A percentile compares a stretch with the other conserved stretches of the same genome.
Evolutionary conservation across 2,113 vertebrate species (phyloP).

Genomic region (Misgurnus anguillicaudatus): DNA sequence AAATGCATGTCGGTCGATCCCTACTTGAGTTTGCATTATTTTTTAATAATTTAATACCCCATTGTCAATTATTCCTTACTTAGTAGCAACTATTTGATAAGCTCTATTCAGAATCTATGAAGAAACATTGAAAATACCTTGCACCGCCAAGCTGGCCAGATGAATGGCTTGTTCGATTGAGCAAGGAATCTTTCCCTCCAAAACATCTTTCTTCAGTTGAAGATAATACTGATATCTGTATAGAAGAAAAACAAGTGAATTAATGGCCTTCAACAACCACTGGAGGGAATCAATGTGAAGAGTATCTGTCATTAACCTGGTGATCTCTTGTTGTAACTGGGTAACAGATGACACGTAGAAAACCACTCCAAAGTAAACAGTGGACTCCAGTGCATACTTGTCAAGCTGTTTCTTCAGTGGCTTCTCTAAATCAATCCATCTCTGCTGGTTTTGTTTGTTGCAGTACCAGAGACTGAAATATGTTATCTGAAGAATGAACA

Average conservation of each 20-base stretch:
- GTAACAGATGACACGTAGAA: slow-evolving; percentile 90
- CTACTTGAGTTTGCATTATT: too few species aligned
- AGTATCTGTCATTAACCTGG: slow-evolving; percentile 78
- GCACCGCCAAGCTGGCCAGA: slow-evolving; percentile 93
- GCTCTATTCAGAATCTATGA: not conserved
- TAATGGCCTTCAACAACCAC: not conserved
- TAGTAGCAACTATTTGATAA: too few species aligned
- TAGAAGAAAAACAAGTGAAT: slow-evolving; percentile 31
- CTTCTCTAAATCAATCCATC: slow-evolving; percentile 97
- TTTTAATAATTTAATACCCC: too few species aligned
- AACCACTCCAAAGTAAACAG: slow-evolving; percentile 94
- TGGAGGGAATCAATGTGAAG: not conserved
- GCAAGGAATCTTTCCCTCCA: slow-evolving; percentile 93
- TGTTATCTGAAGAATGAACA: slow-evolving; percentile 78
- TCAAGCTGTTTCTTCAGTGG: slow-evolving; percentile 98
- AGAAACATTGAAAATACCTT: slow-evolving; percentile 77
- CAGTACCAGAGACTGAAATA: slow-evolving; percentile 98
- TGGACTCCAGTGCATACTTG: slow-evolving; percentile 93
- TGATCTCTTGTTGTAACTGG: slow-evolving; percentile 96
- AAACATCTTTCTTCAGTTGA: slow-evolving; percentile 95
- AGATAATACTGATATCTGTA: slow-evolving; percentile 99
- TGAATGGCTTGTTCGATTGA: slow-evolving; percentile 91
- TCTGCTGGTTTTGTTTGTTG: slow-evolving; percentile 96
- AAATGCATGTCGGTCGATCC: too few species aligned
- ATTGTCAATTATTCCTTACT: too few species aligned